Base-by-base conservation (phyloP, 2,888 invertebrate species). In the Xylophagus ater region DNA sequence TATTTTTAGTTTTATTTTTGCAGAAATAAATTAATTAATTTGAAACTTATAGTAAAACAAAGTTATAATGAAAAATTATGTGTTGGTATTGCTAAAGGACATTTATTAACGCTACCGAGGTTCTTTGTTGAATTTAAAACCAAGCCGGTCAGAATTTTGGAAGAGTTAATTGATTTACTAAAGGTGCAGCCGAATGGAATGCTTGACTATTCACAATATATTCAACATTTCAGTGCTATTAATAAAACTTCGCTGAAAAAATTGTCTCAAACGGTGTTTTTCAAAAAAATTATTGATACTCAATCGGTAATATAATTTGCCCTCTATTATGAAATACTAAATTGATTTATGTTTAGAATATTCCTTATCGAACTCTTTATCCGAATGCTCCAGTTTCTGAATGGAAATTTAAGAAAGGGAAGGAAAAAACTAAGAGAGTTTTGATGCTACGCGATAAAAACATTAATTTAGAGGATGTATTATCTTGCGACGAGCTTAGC, bases 1-100 rank as follows among this genome's bases (percentile, higher is more conserved):
- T 29, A 34, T 23, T 28, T 34, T 35, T 34, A 29, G 21, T 24
- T 36, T 20, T 17, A 20, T 76, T 73, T 57, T 78, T 79, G 53
- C 68, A 66, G 80, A 34, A 80, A 79, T 55, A 64, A 67, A 42
- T 58, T 85, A n/a, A 45, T 71, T 2, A 60, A 67, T 5, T 60
- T 72, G 34, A 69, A 73, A 24, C 57, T 84, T 6, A 67, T 83
- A 24, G 68, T 66, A 1, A 74, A 76, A 49, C 83, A 84, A 61
- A 51, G 60, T 17, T 73, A 72, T 53, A 67, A 67, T 47, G 67
- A 73, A 44, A 70, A 69, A 50, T 62, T 62, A 13, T 51, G 54
- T 1, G 58, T 59, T 2, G 60, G 65, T 26, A 60, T 67, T 25
- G 59, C 63, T 33, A 60, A 59, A 23, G 68, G 69, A 0, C 68